phyloP scores from a whole-genome alignment of 2,113 vertebrate genomes.

The Nothoprocta perdicaria region DNA sequence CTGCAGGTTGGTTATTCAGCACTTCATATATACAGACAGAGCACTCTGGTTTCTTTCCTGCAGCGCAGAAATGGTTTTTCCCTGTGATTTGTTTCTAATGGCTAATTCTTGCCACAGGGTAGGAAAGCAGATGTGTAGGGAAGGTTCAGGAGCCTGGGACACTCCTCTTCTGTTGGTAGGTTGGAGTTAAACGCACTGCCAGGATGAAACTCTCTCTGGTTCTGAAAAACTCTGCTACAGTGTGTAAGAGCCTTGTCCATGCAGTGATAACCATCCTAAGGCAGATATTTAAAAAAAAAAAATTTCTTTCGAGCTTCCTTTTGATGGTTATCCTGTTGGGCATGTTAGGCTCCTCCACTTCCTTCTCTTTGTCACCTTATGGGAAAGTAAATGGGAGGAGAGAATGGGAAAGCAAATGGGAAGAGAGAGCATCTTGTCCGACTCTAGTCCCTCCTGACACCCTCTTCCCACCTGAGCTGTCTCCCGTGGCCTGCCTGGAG shows the following conservation, averaged over 20 bases:
- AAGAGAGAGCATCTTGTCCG: background rate
- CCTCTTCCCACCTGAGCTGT: background rate
- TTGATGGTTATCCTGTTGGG: rapidly evolving
- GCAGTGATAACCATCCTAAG: rapidly evolving
- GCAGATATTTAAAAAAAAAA: rapidly evolving
- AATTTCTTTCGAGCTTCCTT: background rate
- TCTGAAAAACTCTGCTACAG: background rate
- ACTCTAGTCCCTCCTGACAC: background rate
- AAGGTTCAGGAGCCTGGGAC: background rate
- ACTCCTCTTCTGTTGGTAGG: rapidly evolving
- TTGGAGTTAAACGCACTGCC: background rate
- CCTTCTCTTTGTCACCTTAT: background rate
- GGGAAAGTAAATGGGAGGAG: background rate
- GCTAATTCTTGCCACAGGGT: background rate
- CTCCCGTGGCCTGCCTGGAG: rapidly evolving
- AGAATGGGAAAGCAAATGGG: background rate
- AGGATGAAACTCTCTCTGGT: background rate
- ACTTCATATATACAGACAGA: rapidly evolving
- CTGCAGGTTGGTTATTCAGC: background rate
- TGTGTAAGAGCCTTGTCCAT: background rate
- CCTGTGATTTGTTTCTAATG: too few species aligned
- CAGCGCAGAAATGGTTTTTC: too few species aligned
- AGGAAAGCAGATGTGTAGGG: background rate
- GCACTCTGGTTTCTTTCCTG: background rate
- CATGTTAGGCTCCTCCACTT: background rate